Conservation (phyloP, 1,140 invertebrate species). For the Bombus turneri region DNA sequence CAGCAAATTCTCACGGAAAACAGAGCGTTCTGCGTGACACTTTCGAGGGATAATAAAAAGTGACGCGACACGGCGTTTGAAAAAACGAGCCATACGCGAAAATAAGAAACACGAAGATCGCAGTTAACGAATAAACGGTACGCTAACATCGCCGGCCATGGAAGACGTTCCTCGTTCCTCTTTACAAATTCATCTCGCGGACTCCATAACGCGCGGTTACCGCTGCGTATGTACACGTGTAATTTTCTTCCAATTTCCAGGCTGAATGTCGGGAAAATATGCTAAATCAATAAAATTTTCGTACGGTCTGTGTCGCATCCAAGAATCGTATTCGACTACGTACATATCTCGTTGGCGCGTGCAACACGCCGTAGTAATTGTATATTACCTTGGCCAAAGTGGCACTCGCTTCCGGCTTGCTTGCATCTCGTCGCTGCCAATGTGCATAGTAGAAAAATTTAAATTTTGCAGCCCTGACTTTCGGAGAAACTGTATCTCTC, state of each 20-base stretch:
- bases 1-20: too few species aligned
- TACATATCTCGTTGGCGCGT: background rate
- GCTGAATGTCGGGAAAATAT: background rate
- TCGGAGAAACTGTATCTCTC: background rate
- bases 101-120: background rate
- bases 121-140: background rate
- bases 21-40: background rate
- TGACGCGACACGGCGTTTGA: too few species aligned
- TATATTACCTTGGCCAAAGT: background rate
- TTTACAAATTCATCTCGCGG: background rate
- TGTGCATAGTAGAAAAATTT: constrained; percentile 21
- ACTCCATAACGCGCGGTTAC: background rate
- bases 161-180: background rate
- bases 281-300: constrained; percentile 18
- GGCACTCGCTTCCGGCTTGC: background rate
- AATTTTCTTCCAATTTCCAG: background rate
- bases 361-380: background rate
- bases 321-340: constrained; percentile 1
- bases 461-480: constrained; percentile 30
- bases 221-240: background rate
- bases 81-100: background rate
- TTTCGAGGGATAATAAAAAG: background rate
- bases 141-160: background rate
- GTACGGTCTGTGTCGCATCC: background rate
- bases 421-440: background rate